These are phyloP conservation scores for Prunella fulvescens DNA, from an alignment of 2,113 vertebrate genomes.

Conservation along the genomic window DNA sequence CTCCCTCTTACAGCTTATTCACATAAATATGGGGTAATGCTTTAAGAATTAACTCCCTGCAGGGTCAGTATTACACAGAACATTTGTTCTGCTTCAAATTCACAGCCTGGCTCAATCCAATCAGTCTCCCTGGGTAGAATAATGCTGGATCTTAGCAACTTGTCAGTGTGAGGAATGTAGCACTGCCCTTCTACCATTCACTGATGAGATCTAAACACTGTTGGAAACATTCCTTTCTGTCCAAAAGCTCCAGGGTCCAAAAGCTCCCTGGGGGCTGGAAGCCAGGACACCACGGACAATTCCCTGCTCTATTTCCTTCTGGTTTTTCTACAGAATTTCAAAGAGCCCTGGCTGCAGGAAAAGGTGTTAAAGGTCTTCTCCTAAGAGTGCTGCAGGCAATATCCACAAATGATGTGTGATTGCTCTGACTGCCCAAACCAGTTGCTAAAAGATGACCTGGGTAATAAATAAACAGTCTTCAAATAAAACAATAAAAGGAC, in stretches of 20 bases:
- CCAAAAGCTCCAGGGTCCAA: neutral
- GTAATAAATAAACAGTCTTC: neutral
- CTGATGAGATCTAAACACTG: neutral
- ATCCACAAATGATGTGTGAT: accelerated
- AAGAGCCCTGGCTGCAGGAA: neutral
- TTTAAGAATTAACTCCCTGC: neutral
- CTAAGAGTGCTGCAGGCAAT: neutral
- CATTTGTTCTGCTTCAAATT: neutral
- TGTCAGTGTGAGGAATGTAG: neutral
- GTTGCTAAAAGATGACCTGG: neutral
- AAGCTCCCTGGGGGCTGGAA: neutral
- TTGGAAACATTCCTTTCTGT: neutral
- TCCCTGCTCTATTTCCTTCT: neutral
- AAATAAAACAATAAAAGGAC: neutral
- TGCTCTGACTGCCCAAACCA: neutral
- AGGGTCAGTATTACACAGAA: neutral
- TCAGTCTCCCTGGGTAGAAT: neutral
- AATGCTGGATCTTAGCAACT: neutral
- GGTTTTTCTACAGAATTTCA: neutral
- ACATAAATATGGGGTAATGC: neutral
- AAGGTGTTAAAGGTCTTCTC: neutral
- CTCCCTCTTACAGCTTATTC: neutral
- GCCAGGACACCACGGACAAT: neutral
- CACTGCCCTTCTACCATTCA: neutral
- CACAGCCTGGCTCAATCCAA: neutral